Percentiles rank a stretch among this genome's conserved stretches.
These are phyloP conservation scores for Acanthornis magna DNA, from an alignment of 2,797 vertebrate species.

Conservation along the genomic window DNA sequence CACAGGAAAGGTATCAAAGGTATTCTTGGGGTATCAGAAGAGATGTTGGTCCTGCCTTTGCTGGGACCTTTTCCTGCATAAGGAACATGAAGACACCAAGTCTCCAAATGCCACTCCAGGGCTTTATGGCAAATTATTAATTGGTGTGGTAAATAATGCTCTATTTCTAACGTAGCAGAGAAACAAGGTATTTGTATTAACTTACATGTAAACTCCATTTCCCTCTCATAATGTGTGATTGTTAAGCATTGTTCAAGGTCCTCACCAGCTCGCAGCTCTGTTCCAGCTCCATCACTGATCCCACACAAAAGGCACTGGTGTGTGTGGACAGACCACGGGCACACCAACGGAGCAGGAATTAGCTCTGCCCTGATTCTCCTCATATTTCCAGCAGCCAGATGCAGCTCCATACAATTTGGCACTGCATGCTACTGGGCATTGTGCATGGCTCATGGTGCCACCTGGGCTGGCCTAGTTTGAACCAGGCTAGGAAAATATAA, in stretches of 20 bases:
- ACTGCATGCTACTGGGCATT: neutral
- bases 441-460: neutral
- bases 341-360: neutral
- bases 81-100: rapidly evolving
- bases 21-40: neutral
- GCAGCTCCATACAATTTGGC: neutral
- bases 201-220: neutral
- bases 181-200: neutral
- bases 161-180: neutral
- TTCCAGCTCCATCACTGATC: neutral
- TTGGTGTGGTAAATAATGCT: neutral
- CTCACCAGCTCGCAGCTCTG: neutral
- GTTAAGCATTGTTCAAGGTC: neutral
- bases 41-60: neutral
- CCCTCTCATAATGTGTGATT: rapidly evolving
- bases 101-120: rapidly evolving
- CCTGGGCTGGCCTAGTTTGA: neutral
- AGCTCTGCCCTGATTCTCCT: neutral
- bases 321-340: neutral
- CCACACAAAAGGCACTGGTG: neutral
- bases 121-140: neutral
- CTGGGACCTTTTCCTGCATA: too few relatives aligned
- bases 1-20: neutral
- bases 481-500: constrained; percentile 4
- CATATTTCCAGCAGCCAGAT: neutral